phyloP scores from a whole-genome alignment of 2,113 vertebrate species.

The Dicerorhinus sumatrensis region DNA sequence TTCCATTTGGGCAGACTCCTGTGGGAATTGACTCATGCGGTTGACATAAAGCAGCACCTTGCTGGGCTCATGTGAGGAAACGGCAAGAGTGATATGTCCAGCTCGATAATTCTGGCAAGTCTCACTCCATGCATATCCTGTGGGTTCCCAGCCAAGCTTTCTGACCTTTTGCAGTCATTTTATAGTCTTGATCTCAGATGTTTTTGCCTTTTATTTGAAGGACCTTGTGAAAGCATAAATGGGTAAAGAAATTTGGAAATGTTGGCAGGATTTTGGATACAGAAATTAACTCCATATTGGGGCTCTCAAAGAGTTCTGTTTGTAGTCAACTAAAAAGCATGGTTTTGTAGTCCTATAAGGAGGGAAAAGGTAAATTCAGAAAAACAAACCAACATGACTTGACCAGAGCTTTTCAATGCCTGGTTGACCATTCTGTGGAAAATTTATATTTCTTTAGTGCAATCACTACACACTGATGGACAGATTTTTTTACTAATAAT shows the following conservation, averaged over 20 bases:
- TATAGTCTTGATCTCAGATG: slow-evolving; percentile 64
- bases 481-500: slow-evolving; percentile 22
- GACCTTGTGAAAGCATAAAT: slow-evolving; percentile 50
- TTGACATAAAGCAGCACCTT: slow-evolving; percentile 71
- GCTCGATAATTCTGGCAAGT: slow-evolving; percentile 54
- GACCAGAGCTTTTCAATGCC: background rate
- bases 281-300: slow-evolving; percentile 21
- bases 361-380: background rate
- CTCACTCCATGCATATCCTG: background rate
- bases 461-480: background rate
- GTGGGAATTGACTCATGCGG: slow-evolving; percentile 71
- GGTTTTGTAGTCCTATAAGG: background rate
- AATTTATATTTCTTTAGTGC: background rate
- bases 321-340: background rate
- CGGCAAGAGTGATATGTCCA: slow-evolving; percentile 41
- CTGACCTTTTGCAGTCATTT: slow-evolving; percentile 78
- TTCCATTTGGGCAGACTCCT: slow-evolving; percentile 70
- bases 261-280: slow-evolving; percentile 45
- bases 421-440: background rate
- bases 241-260: slow-evolving; percentile 49
- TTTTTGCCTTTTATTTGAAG: slow-evolving; percentile 38
- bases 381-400: background rate
- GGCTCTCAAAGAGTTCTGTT: background rate
- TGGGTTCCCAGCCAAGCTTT: slow-evolving; percentile 50
- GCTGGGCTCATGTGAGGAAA: slow-evolving; percentile 70